phyloP scores from a whole-genome alignment of 2,113 vertebrate genomes.

The Labrus mixtus region DNA sequence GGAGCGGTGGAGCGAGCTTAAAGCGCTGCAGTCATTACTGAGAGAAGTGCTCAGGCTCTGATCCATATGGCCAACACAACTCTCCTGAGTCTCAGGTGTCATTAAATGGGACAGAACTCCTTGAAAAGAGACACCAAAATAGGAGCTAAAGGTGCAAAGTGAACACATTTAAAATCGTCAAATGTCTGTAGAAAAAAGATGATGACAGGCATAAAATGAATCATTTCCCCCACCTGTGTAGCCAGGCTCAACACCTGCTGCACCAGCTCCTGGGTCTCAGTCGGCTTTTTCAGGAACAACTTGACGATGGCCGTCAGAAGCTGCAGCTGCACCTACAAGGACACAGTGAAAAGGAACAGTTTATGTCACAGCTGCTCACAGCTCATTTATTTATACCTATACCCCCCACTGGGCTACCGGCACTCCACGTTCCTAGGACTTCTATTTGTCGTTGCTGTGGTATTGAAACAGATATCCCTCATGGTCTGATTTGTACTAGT shows the following conservation, averaged over 20 bases:
- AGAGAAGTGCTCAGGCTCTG: background rate
- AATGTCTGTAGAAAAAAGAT: background rate
- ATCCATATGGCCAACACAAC: background rate
- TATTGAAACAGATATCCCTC: too few relatives aligned
- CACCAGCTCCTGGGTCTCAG: slow-evolving; percentile 96
- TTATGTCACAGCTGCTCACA: background rate
- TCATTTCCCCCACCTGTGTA: slow-evolving; percentile 89
- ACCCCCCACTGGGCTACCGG: too few relatives aligned
- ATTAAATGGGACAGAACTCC: background rate
- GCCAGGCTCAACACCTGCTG: slow-evolving; percentile 98
- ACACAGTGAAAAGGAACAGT: background rate
- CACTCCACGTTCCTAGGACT: too few relatives aligned
- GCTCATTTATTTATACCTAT: too few relatives aligned
- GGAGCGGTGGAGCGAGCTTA: background rate
- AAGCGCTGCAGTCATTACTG: slow-evolving; percentile 7
- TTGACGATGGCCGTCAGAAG: slow-evolving; percentile 96
- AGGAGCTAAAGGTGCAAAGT: background rate
- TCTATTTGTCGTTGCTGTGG: too few relatives aligned
- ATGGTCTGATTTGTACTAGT: too few relatives aligned
- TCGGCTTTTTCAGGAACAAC: slow-evolving; percentile 98
- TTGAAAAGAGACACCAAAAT: background rate
- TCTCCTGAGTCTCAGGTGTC: background rate
- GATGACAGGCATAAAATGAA: background rate
- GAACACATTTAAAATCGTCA: background rate
- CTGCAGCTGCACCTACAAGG: slow-evolving; percentile 93